phyloP scores from a whole-genome alignment of 2,113 vertebrate genomes.

The Pollachius pollachius region DNA sequence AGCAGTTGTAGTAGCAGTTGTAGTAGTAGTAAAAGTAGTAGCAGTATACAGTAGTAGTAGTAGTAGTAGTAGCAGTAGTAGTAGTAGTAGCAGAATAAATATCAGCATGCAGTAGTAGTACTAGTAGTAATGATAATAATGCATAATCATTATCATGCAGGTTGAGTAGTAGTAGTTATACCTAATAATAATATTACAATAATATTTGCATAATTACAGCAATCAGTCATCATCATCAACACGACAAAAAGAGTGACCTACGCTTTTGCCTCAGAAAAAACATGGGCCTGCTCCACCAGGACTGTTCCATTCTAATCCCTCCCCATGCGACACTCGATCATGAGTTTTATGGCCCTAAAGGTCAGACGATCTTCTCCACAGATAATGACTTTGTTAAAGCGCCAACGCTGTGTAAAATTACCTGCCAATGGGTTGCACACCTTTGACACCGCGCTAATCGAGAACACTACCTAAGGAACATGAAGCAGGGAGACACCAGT shows the following conservation, averaged over 20 bases:
- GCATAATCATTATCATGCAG: not conserved
- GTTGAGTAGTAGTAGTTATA: too few relatives aligned
- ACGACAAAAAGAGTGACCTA: not conserved
- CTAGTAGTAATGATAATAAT: too few relatives aligned
- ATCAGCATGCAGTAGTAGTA: too few relatives aligned
- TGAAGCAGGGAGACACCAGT: not conserved
- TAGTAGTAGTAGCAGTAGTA: too few relatives aligned
- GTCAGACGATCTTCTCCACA: slow-evolving; percentile 32
- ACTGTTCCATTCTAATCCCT: not conserved
- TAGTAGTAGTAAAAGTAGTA: too few relatives aligned
- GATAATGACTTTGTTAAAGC: slow-evolving; percentile 48
- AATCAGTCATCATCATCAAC: not conserved
- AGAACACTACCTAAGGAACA: slow-evolving; percentile 27
- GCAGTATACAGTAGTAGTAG: too few relatives aligned
- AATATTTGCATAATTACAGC: not conserved
- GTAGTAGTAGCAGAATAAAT: too few relatives aligned
- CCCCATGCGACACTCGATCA: not conserved
- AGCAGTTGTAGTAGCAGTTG: too few relatives aligned
- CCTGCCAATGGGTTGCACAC: slow-evolving; percentile 40
- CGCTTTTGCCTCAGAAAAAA: not conserved
- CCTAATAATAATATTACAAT: not conserved
- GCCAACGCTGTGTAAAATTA: slow-evolving; percentile 46
- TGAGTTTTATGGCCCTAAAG: slow-evolving; percentile 24
- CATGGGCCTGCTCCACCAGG: not conserved
- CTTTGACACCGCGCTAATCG: slow-evolving; percentile 49